phyloP scores from a whole-genome alignment of 2,888 invertebrate genomes.

The Alcis repandata region DNA sequence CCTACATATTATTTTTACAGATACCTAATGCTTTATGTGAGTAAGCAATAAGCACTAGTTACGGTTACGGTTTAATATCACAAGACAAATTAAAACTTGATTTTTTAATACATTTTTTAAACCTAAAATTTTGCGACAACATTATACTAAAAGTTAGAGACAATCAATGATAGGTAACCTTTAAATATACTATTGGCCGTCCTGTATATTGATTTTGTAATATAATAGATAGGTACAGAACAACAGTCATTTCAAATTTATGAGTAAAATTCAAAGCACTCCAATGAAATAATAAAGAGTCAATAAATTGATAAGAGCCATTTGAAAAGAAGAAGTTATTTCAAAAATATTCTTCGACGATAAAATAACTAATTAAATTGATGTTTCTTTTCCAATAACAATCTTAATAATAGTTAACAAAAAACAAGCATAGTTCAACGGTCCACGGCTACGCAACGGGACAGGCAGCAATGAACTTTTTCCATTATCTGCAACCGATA shows the following conservation, averaged over 20 bases:
- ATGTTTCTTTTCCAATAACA: conserved; percentile 35
- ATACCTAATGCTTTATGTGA: no score
- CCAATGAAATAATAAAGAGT: conserved; percentile 18
- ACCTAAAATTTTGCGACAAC: no score
- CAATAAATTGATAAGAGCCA: conserved; percentile 6
- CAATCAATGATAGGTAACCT: neutral
- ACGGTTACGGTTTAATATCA: no score
- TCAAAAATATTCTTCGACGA: conserved; percentile 14
- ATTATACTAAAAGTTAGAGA: no score
- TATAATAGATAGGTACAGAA: neutral
- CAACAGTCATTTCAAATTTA: conserved; percentile 1
- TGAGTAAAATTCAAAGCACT: conserved; percentile 10
- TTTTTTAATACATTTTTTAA: no score
- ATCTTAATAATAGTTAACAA: conserved; percentile 38
- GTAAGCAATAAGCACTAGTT: no score
- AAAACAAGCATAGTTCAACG: conserved; percentile 49
- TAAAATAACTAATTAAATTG: conserved; percentile 31
- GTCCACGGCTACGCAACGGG: conserved; percentile 38
- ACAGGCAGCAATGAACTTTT: conserved; percentile 63
- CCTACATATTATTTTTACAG: no score
- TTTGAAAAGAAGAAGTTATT: conserved; percentile 23
- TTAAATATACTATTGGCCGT: neutral
- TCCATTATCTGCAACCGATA: conserved; percentile 66
- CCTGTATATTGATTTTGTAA: neutral
- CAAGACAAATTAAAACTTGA: no score